Percentiles rank a stretch among this genome's conserved stretches.
These are phyloP conservation scores for Trilocha varians DNA, from an alignment of 2,888 invertebrate genomes.

Conservation along the genomic window DNA sequence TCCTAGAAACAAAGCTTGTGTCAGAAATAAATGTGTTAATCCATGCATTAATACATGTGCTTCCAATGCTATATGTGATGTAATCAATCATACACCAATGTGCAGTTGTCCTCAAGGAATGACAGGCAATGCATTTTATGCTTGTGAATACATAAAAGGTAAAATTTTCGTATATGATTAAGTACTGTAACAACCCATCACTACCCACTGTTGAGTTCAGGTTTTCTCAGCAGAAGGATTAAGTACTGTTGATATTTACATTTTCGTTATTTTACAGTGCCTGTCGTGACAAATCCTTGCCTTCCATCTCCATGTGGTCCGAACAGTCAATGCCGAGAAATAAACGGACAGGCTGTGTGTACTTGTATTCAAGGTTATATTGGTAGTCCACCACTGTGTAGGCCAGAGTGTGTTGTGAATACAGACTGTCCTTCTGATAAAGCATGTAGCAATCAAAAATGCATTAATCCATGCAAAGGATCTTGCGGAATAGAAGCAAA, in stretches of 20 bases:
- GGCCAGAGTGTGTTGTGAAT: conserved; percentile 84
- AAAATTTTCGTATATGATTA: no score
- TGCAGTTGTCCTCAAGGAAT: conserved; percentile 80
- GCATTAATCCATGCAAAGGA: conserved; percentile 81
- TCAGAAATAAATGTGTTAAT: conserved; percentile 78
- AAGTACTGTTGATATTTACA: neutral
- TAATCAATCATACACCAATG: conserved; percentile 80
- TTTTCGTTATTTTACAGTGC: conserved; percentile 28
- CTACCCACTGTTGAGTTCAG: no score
- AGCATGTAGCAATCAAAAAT: conserved; percentile 84
- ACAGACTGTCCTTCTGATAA: conserved; percentile 81
- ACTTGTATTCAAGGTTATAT: conserved; percentile 79
- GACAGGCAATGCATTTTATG: conserved; percentile 79
- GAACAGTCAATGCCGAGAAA: conserved; percentile 79
- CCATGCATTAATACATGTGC: conserved; percentile 83
- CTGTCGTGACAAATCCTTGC: conserved; percentile 74
- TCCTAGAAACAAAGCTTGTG: conserved; percentile 75
- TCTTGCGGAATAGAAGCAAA: conserved; percentile 82
- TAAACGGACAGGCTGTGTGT: conserved; percentile 80
- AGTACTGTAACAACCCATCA: no score
- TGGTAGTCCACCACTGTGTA: conserved; percentile 82
- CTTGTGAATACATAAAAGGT: conserved; percentile 73
- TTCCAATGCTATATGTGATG: conserved; percentile 78
- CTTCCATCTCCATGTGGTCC: conserved; percentile 83
- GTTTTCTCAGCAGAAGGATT: neutral